Evolutionary conservation across 2,888 invertebrate species (phyloP).

Genomic region (Pandemis corylana): DNA sequence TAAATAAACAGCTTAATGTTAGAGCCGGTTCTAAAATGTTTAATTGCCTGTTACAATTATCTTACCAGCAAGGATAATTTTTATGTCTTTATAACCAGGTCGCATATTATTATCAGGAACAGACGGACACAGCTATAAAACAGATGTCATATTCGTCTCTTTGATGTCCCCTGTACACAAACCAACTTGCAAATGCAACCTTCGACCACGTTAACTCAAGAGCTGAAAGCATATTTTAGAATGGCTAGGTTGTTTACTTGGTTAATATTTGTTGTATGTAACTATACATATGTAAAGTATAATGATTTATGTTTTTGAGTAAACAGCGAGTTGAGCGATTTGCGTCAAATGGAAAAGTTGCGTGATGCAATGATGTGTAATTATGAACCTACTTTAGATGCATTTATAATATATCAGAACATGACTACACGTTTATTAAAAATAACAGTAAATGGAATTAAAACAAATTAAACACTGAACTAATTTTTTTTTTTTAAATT

Average conservation of each 20-base stretch:
- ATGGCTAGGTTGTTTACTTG: background rate
- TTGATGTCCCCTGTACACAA: conserved; percentile 53
- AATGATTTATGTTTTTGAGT: conserved; percentile 50
- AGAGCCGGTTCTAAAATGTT: background rate
- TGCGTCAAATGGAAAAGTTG: conserved; percentile 51
- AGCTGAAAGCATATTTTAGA: background rate
- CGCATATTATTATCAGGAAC: conserved; percentile 43
- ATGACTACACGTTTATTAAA: too few relatives aligned
- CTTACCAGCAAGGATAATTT: conserved; percentile 17
- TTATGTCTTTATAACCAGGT: conserved; percentile 37
- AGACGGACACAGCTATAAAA: conserved; percentile 54
- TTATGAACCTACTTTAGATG: too few relatives aligned
- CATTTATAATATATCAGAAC: too few relatives aligned
- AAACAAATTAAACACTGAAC: too few relatives aligned
- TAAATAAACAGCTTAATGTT: background rate
- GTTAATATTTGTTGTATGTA: conserved; percentile 17
- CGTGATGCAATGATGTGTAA: conserved; percentile 17
- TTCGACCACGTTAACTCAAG: background rate
- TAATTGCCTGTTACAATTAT: background rate
- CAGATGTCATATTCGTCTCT: conserved; percentile 61
- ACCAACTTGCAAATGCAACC: conserved; percentile 38
- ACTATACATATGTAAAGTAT: conserved; percentile 12
- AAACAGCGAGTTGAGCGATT: conserved; percentile 66
- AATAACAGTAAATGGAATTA: too few relatives aligned
- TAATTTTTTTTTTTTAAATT: too few relatives aligned